Evolutionary conservation across 2,888 invertebrate genomes (phyloP).

Genomic region (Drosophila histrio): DNA sequence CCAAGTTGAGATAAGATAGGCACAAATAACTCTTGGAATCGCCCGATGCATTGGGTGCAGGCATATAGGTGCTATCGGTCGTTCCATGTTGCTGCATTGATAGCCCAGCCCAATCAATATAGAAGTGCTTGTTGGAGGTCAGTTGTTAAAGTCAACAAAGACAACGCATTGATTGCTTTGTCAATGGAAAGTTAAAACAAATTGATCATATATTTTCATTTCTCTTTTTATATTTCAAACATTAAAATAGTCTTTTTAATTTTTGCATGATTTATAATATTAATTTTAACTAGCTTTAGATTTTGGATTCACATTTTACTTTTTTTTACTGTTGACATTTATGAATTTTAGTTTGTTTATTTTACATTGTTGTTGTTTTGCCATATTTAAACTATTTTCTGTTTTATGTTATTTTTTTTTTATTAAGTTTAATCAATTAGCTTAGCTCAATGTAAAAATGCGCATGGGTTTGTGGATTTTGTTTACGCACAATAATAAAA

Average conservation of each 20-base stretch:
- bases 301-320: conserved; percentile 57
- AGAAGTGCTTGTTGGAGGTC: conserved; percentile 81
- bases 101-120: conserved; percentile 65
- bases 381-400: conserved; percentile 53
- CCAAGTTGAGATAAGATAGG: conserved; percentile 70
- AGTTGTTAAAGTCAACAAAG: conserved; percentile 74
- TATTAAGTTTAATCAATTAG: conserved; percentile 74
- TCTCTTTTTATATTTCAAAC: conserved; percentile 76
- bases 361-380: conserved; percentile 61
- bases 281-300: conserved; percentile 79
- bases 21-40: conserved; percentile 54
- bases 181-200: conserved; percentile 61
- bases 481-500: conserved; percentile 69
- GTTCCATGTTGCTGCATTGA: conserved; percentile 56
- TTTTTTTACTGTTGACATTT: conserved; percentile 60
- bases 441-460: conserved; percentile 79
- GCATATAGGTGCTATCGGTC: conserved; percentile 63
- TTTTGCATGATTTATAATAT: conserved; percentile 69
- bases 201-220: conserved; percentile 29
- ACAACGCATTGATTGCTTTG: conserved; percentile 39
- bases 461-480: conserved; percentile 38
- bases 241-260: conserved; percentile 72
- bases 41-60: conserved; percentile 21
- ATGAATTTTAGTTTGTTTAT: conserved; percentile 66
- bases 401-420: conserved; percentile 10